Conservation (phyloP, 2,797 vertebrate genomes). For the Gymnoscopelus microlampas region DNA sequence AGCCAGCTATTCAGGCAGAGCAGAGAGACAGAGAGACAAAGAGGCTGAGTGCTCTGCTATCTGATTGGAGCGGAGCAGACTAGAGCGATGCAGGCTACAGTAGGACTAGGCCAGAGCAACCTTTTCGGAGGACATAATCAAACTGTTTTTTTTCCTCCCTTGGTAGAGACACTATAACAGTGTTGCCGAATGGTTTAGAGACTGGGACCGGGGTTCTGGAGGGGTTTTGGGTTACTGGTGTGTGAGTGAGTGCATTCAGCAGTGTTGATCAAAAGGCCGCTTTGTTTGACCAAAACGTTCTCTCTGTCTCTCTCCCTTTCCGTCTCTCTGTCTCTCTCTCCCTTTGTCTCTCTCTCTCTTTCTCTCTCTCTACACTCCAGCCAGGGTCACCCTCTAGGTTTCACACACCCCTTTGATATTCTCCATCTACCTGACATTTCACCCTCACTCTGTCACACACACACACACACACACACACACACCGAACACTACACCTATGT, state of each 20-base stretch:
- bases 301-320: slow-evolving; percentile 1
- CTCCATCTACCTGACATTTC: slow-evolving; percentile 73
- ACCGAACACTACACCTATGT: slow-evolving; percentile 21
- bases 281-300: slow-evolving; percentile 64
- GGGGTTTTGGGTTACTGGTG: slow-evolving; percentile 71
- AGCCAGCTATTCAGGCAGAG: slow-evolving; percentile 27
- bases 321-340: background rate
- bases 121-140: slow-evolving; percentile 50
- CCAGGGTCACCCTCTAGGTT: slow-evolving; percentile 68
- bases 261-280: slow-evolving; percentile 71
- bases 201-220: slow-evolving; percentile 48
- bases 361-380: slow-evolving; percentile 8
- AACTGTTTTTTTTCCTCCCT: background rate
- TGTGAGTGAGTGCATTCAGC: slow-evolving; percentile 74
- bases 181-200: slow-evolving; percentile 53
- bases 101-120: slow-evolving; percentile 36
- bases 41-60: slow-evolving; percentile 57
- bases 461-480: slow-evolving; percentile 23
- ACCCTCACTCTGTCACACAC: slow-evolving; percentile 33
- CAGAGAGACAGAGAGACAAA: slow-evolving; percentile 11
- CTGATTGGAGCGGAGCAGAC: slow-evolving; percentile 59
- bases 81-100: slow-evolving; percentile 41
- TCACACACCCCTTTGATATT: slow-evolving; percentile 81
- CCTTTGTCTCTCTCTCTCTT: background rate
- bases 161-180: slow-evolving; percentile 41